Conservation (phyloP, 2,888 invertebrate genomes). For the Strigamia transsilvanica region DNA sequence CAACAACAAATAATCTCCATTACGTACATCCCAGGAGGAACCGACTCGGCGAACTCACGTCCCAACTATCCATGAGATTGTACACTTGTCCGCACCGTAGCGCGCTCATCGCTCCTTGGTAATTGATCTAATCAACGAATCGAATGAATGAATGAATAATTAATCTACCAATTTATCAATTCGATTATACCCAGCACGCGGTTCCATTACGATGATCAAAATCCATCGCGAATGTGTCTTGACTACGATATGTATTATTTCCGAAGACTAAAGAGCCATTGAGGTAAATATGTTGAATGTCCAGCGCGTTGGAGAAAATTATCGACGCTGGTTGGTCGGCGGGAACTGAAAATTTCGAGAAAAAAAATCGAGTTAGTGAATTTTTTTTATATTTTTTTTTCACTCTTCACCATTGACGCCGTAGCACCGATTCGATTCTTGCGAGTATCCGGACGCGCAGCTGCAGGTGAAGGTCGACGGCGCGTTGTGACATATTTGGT, state of each 20-base stretch:
- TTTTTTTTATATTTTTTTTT: background rate
- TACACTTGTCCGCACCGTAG: constrained; percentile 75
- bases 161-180: background rate
- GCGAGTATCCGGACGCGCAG: background rate
- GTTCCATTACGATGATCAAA: constrained; percentile 75
- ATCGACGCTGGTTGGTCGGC: constrained; percentile 72
- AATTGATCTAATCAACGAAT: constrained; percentile 50
- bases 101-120: constrained; percentile 56
- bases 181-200: constrained; percentile 73
- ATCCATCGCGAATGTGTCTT: constrained; percentile 66
- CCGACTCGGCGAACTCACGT: constrained; percentile 70
- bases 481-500: constrained; percentile 76
- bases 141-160: background rate
- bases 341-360: constrained; percentile 73
- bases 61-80: constrained; percentile 71
- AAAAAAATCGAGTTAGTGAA: background rate
- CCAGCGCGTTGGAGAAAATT: constrained; percentile 74
- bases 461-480: constrained; percentile 61
- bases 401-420: constrained; percentile 74
- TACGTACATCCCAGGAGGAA: constrained; percentile 73
- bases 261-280: constrained; percentile 66
- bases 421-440: constrained; percentile 70
- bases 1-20: background rate
- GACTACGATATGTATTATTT: constrained; percentile 63
- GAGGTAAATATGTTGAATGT: constrained; percentile 72